Base-by-base conservation (phyloP, 92 coral and sea anemone species). In the Parazoanthus swiftii region DNA sequence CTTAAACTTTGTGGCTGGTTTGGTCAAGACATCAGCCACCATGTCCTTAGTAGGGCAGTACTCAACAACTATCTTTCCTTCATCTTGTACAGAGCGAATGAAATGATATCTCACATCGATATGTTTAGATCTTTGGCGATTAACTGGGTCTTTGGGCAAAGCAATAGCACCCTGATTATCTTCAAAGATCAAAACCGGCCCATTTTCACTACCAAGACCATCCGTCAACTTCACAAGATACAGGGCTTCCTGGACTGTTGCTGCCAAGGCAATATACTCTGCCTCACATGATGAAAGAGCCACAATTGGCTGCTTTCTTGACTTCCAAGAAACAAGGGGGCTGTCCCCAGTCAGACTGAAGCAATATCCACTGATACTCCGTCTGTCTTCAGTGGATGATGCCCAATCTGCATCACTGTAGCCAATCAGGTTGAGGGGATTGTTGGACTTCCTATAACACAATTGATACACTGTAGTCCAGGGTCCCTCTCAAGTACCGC, bases 391-490 rank as follows among this genome's bases (percentile, higher is more conserved):
- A 23, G 81, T 43, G 15, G 86, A 89, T 63, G 93, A 91, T 26
- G 87, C 90, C 90, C 92, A 86, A 74, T 90, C 92, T 58, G 77
- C 90, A 86, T 90, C 92, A 76, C 90, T 79, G 81, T 85, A 86
- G 73, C 87, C 92, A 43, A 90, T 9, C 43, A 86, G 75, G 13
- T 13, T 59, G 0, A 79, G 42, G 26, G 58, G 81, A 25, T 79
- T 86, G 43, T 85, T 37, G 10, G 86, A 42, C 71, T 88, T 85
- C 70, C 89, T 79, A 36, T 88, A 73, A 56, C 77, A 44, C 63
- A 88, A 50, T 20, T 85, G 42, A 72, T 58, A 39, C 33, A 29
- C 33, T 29, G 0, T 29, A 29, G 26, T 63, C 80, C 7, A 85
- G 76, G 15, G 92, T 90, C 0, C 88, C 88, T 70, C 86, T 86